Conservation (phyloP, 2,797 vertebrate genomes). For the Simalia tracyae region DNA sequence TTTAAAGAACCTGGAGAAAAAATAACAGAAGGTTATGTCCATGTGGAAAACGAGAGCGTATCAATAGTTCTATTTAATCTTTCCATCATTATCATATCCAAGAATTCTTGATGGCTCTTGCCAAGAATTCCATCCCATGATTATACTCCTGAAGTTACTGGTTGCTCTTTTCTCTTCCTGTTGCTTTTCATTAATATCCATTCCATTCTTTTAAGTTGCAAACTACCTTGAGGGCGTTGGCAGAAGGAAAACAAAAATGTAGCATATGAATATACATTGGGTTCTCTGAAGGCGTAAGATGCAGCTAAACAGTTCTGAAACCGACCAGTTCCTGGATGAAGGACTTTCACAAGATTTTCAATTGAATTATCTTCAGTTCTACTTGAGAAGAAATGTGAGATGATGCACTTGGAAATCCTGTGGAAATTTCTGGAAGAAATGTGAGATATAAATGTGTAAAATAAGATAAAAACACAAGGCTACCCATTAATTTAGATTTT, state of each 20-base stretch:
- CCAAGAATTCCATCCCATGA: background rate
- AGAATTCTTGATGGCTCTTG: background rate
- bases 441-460: background rate
- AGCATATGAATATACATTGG: background rate
- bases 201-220: background rate
- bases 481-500: background rate
- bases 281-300: background rate
- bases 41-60: background rate
- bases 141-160: background rate
- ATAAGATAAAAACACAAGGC: background rate
- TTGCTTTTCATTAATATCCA: background rate
- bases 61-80: background rate
- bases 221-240: background rate
- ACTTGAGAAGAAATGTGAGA: background rate
- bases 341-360: background rate
- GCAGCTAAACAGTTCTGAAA: background rate
- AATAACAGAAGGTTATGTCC: background rate
- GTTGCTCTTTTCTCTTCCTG: background rate
- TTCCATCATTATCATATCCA: background rate
- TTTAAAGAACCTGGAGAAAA: background rate
- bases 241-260: background rate
- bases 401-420: background rate
- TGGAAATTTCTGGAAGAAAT: background rate
- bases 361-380: no score
- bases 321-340: background rate